Percentiles rank a stretch among this genome's conserved stretches.
phyloP scores from a whole-genome alignment of 2,113 vertebrate species.

The Cryptomyrus ogoouensis region DNA sequence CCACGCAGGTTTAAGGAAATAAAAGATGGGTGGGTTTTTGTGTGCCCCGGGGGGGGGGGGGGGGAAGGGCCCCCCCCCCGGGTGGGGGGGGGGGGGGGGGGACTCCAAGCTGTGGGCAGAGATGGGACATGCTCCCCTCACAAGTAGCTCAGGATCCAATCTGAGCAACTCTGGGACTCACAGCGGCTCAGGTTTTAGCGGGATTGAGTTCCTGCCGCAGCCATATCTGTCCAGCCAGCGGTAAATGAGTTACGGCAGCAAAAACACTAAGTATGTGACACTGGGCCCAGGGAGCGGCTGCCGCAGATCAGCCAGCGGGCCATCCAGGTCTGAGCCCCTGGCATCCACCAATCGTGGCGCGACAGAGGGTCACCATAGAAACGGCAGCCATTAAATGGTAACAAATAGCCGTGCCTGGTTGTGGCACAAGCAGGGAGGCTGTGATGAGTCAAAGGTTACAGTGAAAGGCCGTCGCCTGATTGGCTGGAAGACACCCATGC shows the following conservation, averaged over 20 bases:
- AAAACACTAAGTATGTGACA: no score
- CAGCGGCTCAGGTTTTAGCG: neutral
- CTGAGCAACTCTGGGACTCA: neutral
- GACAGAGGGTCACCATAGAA: slow-evolving; percentile 1
- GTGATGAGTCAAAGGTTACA: neutral
- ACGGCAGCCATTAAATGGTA: neutral
- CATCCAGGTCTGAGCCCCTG: neutral
- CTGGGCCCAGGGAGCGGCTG: neutral
- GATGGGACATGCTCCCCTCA: neutral
- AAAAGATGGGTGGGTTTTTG: no score
- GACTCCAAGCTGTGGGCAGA: neutral
- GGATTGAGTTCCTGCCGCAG: neutral
- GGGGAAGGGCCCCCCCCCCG: no score
- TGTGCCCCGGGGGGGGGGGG: no score
- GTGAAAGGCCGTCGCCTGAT: neutral
- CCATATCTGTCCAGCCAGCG: neutral
- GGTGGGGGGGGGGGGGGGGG: no score
- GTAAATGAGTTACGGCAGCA: neutral
- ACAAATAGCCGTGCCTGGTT: neutral
- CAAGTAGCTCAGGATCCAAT: neutral
- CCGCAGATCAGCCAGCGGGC: neutral
- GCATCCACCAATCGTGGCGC: neutral
- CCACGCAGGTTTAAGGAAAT: no score
- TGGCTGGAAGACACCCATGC: neutral
- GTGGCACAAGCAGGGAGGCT: neutral